These are phyloP conservation scores for Yponomeuta sedellus DNA, from an alignment of 2,888 invertebrate species.

Conservation along the genomic window DNA sequence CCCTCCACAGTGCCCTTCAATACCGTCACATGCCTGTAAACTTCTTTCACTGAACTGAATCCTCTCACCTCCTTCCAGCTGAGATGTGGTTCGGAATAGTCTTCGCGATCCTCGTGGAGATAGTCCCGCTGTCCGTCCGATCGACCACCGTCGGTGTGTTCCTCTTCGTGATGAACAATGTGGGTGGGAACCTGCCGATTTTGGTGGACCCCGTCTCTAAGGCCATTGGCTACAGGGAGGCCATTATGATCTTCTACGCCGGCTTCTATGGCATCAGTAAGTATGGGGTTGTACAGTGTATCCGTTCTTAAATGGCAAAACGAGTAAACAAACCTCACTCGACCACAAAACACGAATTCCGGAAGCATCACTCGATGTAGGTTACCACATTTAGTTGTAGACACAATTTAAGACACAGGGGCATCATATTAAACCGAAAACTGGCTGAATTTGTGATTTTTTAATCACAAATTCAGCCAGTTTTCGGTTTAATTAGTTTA, in stretches of 20 bases:
- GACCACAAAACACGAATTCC: no score
- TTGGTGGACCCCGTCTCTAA: constrained; percentile 90
- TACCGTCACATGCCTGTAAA: neutral
- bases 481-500: no score
- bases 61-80: constrained; percentile 69
- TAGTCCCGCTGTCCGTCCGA: constrained; percentile 87
- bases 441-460: no score
- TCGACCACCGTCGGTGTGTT: constrained; percentile 92
- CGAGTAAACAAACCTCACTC: no score
- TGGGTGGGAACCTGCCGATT: constrained; percentile 92
- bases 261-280: constrained; percentile 91
- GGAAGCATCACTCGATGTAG: no score
- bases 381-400: no score
- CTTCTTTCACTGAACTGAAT: no score
- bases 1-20: no score
- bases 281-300: constrained; percentile 48
- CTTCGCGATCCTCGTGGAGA: constrained; percentile 92
- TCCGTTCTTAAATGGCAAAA: no score
- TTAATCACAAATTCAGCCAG: no score
- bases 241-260: constrained; percentile 91
- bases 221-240: constrained; percentile 87
- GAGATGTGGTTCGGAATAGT: constrained; percentile 97
- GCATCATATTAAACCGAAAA: no score
- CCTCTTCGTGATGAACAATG: constrained; percentile 94
- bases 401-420: no score